Evolutionary conservation across 2,113 vertebrate genomes (phyloP), one percentile per base, ranked within the genome.

Genomic region (Oceanites oceanicus): DNA sequence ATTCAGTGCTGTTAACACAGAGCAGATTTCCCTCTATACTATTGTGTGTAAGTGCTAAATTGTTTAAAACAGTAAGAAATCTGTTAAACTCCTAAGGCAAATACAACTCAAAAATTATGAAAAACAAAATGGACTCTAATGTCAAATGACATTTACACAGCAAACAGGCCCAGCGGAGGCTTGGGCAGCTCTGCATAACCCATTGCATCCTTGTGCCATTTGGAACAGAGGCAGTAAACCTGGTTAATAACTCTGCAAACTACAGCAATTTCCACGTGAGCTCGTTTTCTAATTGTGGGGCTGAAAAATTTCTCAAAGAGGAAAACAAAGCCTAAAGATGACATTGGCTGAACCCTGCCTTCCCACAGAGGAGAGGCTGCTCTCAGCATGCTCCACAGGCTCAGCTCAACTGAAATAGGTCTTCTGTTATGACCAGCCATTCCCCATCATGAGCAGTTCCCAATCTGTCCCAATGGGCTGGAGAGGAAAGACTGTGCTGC

Each of bases 241-340:
- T 42, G 42, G 49, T 42, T 71, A 77, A 7, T 36, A 76, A 23
- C 75, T 84, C 76, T 67, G 40, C 27, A 70, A 49, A 67, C 52
- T 42, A 30, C 66, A 88, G 50, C 58, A 86, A 38, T 70, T 77
- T 76, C 62, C 47, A 93, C 2, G 0, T n/a, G 50, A 76, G n/a
- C 50, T 90, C 78, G 80, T 71, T 59, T 84, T 73, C 84, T 88
- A 92, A 6, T 4, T 32, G 36, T 12, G 36, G 34, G 52, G 15
- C 88, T 91, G 79, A 44, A 88, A 65, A 92, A 49, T 38, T 73
- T 75, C 68, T 83, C 63, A 61, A 68, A 92, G 52, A 81, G 67
- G 42, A 59, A 84, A 71, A 29, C 17, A 79, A 67, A 87, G n/a
- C 36, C 38, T 55, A 19, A 42, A 58, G 23, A 32, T 42, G 63